Evolutionary conservation across 2,888 invertebrate genomes (phyloP).

Genomic region (Sinelater perroti): DNA sequence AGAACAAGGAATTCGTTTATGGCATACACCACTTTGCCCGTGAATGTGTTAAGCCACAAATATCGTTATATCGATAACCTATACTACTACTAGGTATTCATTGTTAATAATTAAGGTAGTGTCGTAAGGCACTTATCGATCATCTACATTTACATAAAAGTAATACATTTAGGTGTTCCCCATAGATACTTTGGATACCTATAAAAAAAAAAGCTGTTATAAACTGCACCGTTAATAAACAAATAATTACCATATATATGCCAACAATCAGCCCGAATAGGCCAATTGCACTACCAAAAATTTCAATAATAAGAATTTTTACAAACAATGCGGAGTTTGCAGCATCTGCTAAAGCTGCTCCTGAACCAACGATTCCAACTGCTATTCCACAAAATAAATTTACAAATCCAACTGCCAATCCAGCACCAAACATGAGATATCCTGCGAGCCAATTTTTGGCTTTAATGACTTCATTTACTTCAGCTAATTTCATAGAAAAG

Average conservation of each 20-base stretch:
- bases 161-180: conserved; percentile 35
- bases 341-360: conserved; percentile 97
- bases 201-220: conserved; percentile 30
- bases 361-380: conserved; percentile 98
- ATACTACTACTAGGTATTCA: too few relatives aligned
- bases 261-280: conserved; percentile 98
- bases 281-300: conserved; percentile 99
- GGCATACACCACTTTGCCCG: too few relatives aligned
- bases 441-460: conserved; percentile 84
- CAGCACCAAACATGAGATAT: conserved; percentile 96
- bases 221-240: too few relatives aligned
- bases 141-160: too few relatives aligned
- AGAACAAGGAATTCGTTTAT: too few relatives aligned
- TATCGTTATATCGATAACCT: too few relatives aligned
- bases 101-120: too few relatives aligned
- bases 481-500: conserved; percentile 63
- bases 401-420: conserved; percentile 92
- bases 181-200: conserved; percentile 47
- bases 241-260: conserved; percentile 88
- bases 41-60: too few relatives aligned
- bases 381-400: conserved; percentile 96
- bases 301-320: conserved; percentile 98
- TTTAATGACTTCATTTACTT: conserved; percentile 59
- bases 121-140: too few relatives aligned
- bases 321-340: conserved; percentile 96